A percentile compares a stretch with the other conserved stretches of the same genome.
phyloP scores from a whole-genome alignment of 1,140 invertebrate genomes.

The Colletes latitarsis region DNA sequence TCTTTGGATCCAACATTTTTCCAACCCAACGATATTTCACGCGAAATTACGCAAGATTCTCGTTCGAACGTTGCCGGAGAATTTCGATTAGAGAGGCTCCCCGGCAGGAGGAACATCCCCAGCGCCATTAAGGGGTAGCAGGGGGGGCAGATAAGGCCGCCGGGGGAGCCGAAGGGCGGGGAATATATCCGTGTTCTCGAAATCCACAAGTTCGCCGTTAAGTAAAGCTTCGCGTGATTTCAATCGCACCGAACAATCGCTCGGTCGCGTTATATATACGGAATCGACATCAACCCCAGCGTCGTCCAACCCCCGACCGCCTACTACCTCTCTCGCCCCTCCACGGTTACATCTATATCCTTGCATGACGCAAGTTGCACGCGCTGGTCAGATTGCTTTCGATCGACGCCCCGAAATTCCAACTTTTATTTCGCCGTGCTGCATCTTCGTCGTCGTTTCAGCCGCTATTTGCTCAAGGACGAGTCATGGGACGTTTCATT shows the following conservation, averaged over 20 bases:
- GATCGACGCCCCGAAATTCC: conserved; percentile 30
- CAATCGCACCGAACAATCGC: conserved; percentile 52
- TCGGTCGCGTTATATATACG: conserved; percentile 2
- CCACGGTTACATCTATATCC: conserved; percentile 27
- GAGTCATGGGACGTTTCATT: neutral
- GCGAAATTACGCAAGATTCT: neutral
- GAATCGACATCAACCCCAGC: conserved; percentile 38
- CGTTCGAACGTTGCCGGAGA: neutral
- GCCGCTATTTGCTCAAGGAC: neutral
- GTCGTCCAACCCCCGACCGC: conserved; percentile 6
- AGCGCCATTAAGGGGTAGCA: neutral
- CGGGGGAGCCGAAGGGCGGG: neutral
- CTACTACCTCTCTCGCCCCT: neutral
- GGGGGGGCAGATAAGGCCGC: neutral
- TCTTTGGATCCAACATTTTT: too few species aligned
- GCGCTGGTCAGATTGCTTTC: conserved; percentile 33
- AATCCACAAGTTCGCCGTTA: conserved; percentile 44
- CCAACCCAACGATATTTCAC: neutral
- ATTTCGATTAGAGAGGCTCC: conserved; percentile 16
- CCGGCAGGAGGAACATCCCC: conserved; percentile 2
- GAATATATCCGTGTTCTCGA: conserved; percentile 31
- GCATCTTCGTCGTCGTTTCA: neutral
- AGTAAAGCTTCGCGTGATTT: conserved; percentile 53
- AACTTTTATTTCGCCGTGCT: neutral
- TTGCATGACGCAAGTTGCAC: conserved; percentile 34